A percentile compares a stretch with the other conserved stretches of the same genome.
phyloP scores from a whole-genome alignment of 2,797 vertebrate species.

The Myotis vivesi region DNA sequence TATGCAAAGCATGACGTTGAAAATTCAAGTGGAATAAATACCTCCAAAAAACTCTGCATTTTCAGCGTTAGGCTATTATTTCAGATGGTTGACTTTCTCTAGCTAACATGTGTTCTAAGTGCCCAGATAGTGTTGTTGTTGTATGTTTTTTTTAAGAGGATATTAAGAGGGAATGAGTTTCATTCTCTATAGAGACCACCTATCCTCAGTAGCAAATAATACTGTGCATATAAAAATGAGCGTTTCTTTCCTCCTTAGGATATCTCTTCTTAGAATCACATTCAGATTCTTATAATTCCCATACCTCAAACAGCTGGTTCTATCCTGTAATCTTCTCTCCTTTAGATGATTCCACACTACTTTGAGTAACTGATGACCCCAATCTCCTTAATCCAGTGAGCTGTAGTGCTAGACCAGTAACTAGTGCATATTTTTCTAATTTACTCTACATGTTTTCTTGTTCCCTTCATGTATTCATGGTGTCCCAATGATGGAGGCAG shows the following conservation, averaged over 20 bases:
- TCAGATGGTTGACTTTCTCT: background rate
- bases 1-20: background rate
- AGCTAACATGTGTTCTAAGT: background rate
- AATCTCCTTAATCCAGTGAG: constrained; percentile 46
- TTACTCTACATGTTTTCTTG: background rate
- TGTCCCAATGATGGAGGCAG: background rate
- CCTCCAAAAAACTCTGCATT: background rate
- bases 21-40: background rate
- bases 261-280: constrained; percentile 29
- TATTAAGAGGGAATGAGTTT: constrained; percentile 7
- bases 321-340: constrained; percentile 40
- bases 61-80: background rate
- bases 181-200: background rate
- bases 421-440: constrained; percentile 39
- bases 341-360: constrained; percentile 46
- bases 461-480: background rate
- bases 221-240: background rate
- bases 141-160: background rate
- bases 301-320: constrained; percentile 14
- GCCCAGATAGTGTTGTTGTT: background rate
- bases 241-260: background rate
- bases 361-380: constrained; percentile 56
- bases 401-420: background rate
- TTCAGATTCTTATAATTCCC: constrained; percentile 12
- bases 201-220: background rate